These are phyloP conservation scores for Neogale vison DNA, from an alignment of 2,113 vertebrate species.

Conservation along the genomic window DNA sequence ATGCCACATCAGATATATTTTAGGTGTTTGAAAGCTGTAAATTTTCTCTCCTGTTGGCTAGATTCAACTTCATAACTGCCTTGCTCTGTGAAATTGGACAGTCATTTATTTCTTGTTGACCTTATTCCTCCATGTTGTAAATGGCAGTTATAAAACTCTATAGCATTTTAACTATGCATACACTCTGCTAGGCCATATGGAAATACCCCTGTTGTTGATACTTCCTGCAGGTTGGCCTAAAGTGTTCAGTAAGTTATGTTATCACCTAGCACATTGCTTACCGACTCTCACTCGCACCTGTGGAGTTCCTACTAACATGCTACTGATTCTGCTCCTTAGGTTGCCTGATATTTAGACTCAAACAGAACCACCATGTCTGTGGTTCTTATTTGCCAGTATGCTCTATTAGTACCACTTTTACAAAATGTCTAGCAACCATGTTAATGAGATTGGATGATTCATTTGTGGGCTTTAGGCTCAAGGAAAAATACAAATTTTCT, in stretches of 20 bases:
- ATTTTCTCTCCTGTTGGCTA: not conserved
- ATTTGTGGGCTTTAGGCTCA: not conserved
- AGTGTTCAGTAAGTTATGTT: not conserved
- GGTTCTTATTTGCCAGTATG: not conserved
- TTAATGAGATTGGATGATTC: not conserved
- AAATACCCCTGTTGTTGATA: not conserved
- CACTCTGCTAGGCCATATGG: not conserved
- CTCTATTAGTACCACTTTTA: not conserved
- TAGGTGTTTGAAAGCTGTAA: slow-evolving; percentile 39
- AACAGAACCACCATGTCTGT: not conserved
- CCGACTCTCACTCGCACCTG: not conserved
- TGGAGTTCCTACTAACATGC: not conserved
- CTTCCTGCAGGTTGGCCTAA: not conserved
- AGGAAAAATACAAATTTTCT: not conserved
- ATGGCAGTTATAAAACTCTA: not conserved
- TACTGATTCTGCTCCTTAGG: not conserved
- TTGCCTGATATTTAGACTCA: not conserved
- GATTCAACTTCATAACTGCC: not conserved
- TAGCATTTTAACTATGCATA: not conserved
- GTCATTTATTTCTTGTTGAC: slow-evolving; percentile 19
- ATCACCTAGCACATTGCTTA: not conserved
- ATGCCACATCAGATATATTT: not conserved
- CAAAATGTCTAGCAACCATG: not conserved
- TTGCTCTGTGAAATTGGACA: slow-evolving; percentile 43
- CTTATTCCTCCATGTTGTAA: not conserved